Evolutionary conservation across 2,888 invertebrate genomes (phyloP), one percentile per base, ranked within the genome.

Genomic region (Sarcophaga caerulescens): DNA sequence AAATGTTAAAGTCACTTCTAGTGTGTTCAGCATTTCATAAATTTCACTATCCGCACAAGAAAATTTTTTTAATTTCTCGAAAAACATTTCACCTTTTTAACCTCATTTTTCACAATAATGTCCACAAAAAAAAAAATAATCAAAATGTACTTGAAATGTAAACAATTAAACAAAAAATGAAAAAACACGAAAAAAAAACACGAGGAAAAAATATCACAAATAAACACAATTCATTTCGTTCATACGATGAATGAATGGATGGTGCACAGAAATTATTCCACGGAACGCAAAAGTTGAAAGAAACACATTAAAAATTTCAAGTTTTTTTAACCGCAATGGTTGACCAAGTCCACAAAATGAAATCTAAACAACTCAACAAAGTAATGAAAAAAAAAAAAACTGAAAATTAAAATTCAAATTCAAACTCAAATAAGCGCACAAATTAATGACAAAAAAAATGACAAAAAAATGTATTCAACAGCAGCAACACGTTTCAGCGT

Each of bases 361-460:
- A 80, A 66, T 73, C 45, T 57, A 71, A 60, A 60, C 69, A 57
- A 57, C n/a, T 60, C 60, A 65, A 8, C 8, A 35, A 35, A 35
- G 8, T 35, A 35, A 17, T 70, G 14, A 47, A 11, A 68, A 4
- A 62, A 17, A 62, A 14, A 44, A 14, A 6, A 68, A 68, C 0
- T 45, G 19, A 47, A 80, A 63, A 21, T 5, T 52, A 12, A 52
- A 65, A 66, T 8, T 21, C 8, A 52, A 65, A 66, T 4, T 21
- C 4, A 70, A 19, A 44, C 57, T 23, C 10, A 70, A 70, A 62
- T 75, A 62, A 63, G 59, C 69, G 63, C 62, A 21, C 76, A 70
- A 63, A 44, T 70, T 44, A 19, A 62, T 74, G 23, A 47, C n/a
- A 19, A 47, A 60, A 62, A 60, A 19, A n/a, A n/a, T n/a, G n/a